These are phyloP conservation scores for Papilio elwesi DNA, from an alignment of 2,888 invertebrate species.

Conservation along the genomic window DNA sequence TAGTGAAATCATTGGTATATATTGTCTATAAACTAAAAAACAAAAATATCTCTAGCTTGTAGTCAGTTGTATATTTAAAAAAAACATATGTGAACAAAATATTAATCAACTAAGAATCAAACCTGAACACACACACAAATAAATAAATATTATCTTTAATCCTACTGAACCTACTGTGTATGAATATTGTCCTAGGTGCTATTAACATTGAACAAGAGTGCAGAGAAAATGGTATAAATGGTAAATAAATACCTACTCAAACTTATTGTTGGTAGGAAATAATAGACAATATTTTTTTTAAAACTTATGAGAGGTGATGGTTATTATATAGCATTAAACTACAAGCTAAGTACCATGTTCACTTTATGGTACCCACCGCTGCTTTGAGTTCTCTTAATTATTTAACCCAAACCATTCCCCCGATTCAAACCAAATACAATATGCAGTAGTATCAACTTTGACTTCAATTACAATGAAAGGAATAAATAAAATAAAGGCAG, in stretches of 20 bases:
- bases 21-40: conserved; percentile 10
- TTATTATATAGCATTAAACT: too few species aligned
- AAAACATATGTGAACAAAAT: neutral
- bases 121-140: neutral
- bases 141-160: neutral
- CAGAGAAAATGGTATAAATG: too few species aligned
- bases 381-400: neutral
- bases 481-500: neutral
- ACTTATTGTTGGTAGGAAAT: too few species aligned
- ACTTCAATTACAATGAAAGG: neutral
- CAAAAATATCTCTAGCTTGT: neutral
- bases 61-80: neutral
- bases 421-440: neutral
- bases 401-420: neutral
- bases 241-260: too few species aligned
- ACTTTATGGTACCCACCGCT: too few species aligned
- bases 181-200: neutral
- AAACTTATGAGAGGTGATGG: too few species aligned
- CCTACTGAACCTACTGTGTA: neutral
- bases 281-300: too few species aligned
- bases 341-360: too few species aligned
- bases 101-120: neutral
- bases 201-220: too few species aligned
- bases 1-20: conserved; percentile 18
- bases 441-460: neutral